Evolutionary conservation across 2,888 invertebrate genomes (phyloP).

Genomic region (Mesorhabditis belari): DNA sequence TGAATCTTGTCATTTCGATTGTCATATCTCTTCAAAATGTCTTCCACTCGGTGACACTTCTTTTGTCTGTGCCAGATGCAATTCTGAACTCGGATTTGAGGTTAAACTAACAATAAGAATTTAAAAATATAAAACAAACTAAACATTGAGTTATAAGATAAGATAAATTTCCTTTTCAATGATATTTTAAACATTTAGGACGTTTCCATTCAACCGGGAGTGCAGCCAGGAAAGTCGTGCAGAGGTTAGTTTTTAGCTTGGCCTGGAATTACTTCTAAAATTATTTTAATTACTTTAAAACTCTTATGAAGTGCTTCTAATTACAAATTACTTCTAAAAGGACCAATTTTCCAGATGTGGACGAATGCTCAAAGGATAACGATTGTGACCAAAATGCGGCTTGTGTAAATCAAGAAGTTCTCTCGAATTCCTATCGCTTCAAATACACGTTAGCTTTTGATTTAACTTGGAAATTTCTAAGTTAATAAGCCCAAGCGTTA

Average conservation of each 20-base stretch:
- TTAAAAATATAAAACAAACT: too few relatives aligned
- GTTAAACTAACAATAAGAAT: neutral
- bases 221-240: neutral
- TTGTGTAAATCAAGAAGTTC: neutral
- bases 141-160: too few relatives aligned
- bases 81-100: neutral
- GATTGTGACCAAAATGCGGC: neutral
- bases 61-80: neutral
- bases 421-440: neutral
- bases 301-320: too few relatives aligned
- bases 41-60: neutral
- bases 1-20: neutral
- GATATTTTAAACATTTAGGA: neutral
- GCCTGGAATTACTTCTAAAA: too few relatives aligned
- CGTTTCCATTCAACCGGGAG: neutral
- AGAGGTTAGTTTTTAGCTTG: neutral
- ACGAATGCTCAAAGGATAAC: neutral
- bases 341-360: neutral
- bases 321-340: too few relatives aligned
- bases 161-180: too few relatives aligned
- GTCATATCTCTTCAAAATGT: neutral
- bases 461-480: too few relatives aligned
- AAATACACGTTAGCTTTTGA: too few relatives aligned
- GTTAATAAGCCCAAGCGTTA: too few relatives aligned
- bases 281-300: too few relatives aligned